Conservation (phyloP, 2,888 invertebrate genomes). For the Leptopilina drosophilae region DNA sequence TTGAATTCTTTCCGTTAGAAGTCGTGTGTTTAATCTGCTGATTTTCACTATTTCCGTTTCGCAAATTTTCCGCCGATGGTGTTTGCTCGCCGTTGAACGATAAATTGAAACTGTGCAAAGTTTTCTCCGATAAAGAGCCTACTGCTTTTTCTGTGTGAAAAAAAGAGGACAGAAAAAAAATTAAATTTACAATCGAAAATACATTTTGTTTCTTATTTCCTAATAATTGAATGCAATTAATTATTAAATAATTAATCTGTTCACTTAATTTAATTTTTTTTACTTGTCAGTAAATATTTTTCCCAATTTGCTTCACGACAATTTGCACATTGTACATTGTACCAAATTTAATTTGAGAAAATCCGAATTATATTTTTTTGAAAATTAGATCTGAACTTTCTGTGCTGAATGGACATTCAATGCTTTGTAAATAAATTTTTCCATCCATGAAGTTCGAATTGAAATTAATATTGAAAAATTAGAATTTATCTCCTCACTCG, state of each 20-base stretch:
- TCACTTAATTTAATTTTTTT: background rate
- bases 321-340: background rate
- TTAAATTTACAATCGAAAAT: too few species aligned
- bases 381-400: too few species aligned
- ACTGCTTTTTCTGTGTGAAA: constrained; percentile 77
- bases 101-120: constrained; percentile 78
- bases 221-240: too few species aligned
- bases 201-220: too few species aligned
- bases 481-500: too few species aligned
- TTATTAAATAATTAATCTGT: background rate
- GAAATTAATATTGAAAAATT: too few species aligned
- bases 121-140: constrained; percentile 76
- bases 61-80: constrained; percentile 58
- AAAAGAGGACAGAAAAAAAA: background rate
- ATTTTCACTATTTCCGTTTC: constrained; percentile 67
- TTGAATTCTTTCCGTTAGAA: constrained; percentile 59
- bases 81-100: constrained; percentile 74
- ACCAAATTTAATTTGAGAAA: background rate
- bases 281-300: too few species aligned
- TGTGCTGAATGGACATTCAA: too few species aligned
- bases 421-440: too few species aligned
- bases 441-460: too few species aligned
- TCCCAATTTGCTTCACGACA: background rate
- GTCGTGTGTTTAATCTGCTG: constrained; percentile 59
- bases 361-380: too few species aligned